These are phyloP conservation scores for Drosophila ohnishii DNA, from an alignment of 1,140 invertebrate genomes.

Conservation along the genomic window DNA sequence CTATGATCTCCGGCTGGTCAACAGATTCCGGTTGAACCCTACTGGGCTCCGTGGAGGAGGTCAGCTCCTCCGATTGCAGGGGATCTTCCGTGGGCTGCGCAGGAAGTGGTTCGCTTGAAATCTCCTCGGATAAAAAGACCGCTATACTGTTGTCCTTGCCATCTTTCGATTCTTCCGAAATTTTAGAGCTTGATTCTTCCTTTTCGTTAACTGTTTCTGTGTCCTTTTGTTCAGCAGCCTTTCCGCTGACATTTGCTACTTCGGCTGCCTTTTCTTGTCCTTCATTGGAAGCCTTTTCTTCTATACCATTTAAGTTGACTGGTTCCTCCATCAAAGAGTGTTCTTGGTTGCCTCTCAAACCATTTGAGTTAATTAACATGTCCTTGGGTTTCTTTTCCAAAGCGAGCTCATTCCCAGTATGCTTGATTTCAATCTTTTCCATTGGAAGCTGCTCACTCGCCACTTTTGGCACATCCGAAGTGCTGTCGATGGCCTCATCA, in stretches of 20 bases:
- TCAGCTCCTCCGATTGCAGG: slow-evolving; percentile 54
- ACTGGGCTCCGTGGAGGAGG: slow-evolving; percentile 40
- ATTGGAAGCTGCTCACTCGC: not conserved
- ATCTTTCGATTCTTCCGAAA: not conserved
- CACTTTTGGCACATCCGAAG: slow-evolving; percentile 8
- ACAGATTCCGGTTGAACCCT: slow-evolving; percentile 5
- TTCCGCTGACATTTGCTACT: not conserved
- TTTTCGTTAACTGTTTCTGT: slow-evolving; percentile 13
- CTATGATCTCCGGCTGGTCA: slow-evolving; percentile 48
- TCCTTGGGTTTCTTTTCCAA: not conserved
- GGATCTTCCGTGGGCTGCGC: not conserved
- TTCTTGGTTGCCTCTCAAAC: not conserved
- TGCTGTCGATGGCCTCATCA: slow-evolving; percentile 27
- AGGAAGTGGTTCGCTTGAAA: not conserved
- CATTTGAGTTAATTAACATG: not conserved
- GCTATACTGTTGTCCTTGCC: not conserved
- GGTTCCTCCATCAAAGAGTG: not conserved
- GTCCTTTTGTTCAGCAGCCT: not conserved
- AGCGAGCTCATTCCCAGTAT: not conserved
- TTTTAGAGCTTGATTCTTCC: not conserved
- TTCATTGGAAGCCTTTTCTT: not conserved
- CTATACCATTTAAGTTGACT: not conserved
- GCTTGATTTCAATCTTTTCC: not conserved
- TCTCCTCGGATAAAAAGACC: not conserved
- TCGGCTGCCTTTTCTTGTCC: not conserved